Evolutionary conservation across 2,797 vertebrate species (phyloP), one percentile per base, ranked within the genome.

Genomic region (Agapornis canus): DNA sequence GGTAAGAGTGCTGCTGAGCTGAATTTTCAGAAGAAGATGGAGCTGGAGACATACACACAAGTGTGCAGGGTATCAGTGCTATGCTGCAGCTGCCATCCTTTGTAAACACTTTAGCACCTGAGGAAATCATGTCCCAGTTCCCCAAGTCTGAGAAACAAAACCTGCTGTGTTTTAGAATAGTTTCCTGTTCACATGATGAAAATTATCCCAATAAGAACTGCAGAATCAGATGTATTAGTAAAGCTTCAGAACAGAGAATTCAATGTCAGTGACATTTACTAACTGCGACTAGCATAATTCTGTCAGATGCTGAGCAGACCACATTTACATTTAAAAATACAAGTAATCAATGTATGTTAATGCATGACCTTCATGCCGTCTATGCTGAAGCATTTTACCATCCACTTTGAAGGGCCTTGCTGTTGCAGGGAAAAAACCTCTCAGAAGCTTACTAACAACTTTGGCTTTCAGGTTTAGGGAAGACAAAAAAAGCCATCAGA

Each of bases 341-440:
- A 65, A 81, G 73, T 73, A 94, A 95, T 94, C 88, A 91, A 88
- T 79, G 31, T 65, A 80, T 73, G 72, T 85, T 96, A 96, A 97
- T 93, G 66, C 66, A 61, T 85, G 88, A 45, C 81, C 76, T 80
- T 87, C 57, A 51, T 89, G 80, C 61, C 52, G 69, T 79, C 42
- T 79, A 52, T 9, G 2, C 59, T 5, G 16, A 72, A 78, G 35
- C 56, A 19, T 93, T 85, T 93, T 80, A 65, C 42, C 37, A 73
- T 65, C 42, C 45, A 43, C 54, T 94, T 82, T 25, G 26, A 61
- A 66, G 43, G 42, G 5, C 49, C 32, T 7, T 26, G 27, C 10
- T 77, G 26, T 52, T 88, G 61, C 9, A 3, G 35, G 23, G 27
- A 27, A 32, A 90, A 73, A 43, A 23, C 7, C 29, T 80, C 45